These are phyloP conservation scores for Chymomyza fuscimana DNA, from an alignment of 2,888 invertebrate genomes.

Conservation along the genomic window DNA sequence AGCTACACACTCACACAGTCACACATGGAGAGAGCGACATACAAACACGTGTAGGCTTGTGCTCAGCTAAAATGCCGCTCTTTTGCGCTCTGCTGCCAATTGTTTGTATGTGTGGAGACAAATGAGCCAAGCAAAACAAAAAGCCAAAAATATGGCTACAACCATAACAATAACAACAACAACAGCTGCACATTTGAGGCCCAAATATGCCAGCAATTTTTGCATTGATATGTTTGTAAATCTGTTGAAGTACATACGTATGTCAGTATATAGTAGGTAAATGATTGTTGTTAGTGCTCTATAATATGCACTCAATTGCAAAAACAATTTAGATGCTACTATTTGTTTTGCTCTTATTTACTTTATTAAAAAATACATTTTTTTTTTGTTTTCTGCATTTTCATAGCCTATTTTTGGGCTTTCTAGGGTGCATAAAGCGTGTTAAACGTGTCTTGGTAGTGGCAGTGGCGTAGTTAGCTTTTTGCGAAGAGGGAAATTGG, in stretches of 20 bases:
- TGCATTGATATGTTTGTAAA: conserved; percentile 28
- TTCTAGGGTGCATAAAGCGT: conserved; percentile 26
- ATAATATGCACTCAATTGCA: conserved; percentile 4
- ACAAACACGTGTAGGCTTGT: conserved; percentile 1
- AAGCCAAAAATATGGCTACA: conserved; percentile 59
- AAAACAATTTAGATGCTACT: conserved; percentile 4
- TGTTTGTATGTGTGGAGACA: conserved; percentile 49
- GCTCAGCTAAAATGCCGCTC: conserved; percentile 23
- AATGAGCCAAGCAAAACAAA: conserved; percentile 72
- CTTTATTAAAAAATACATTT: neutral
- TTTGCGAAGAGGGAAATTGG: neutral
- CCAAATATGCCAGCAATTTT: conserved; percentile 54
- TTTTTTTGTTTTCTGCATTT: neutral
- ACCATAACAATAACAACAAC: conserved; percentile 25
- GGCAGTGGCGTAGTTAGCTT: conserved; percentile 12
- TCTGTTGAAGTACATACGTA: neutral
- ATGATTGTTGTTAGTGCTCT: neutral
- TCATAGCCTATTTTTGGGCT: conserved; percentile 52
- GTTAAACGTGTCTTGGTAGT: conserved; percentile 3
- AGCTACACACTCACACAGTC: conserved; percentile 29
- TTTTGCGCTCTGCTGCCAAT: conserved; percentile 27
- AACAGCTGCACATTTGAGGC: conserved; percentile 28
- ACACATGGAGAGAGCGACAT: conserved; percentile 14
- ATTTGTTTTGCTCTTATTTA: conserved; percentile 4
- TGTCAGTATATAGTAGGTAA: too few species aligned